Percentiles rank a stretch among this genome's conserved stretches.
These are phyloP conservation scores for Cybosia mesomella DNA, from an alignment of 2,888 invertebrate species.

Conservation along the genomic window DNA sequence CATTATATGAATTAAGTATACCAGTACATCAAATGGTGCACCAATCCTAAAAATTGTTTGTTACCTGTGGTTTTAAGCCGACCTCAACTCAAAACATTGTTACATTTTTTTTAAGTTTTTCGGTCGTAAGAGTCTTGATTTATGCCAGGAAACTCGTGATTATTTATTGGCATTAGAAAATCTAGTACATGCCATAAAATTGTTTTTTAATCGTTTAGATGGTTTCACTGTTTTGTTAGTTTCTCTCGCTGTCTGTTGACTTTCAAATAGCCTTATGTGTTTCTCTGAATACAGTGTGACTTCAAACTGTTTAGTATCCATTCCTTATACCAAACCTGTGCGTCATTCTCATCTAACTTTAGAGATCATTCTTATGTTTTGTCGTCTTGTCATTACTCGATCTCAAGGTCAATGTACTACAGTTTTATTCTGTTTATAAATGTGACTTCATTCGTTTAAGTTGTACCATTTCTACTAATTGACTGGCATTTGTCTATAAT, in stretches of 20 bases:
- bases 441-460: slow-evolving; percentile 62
- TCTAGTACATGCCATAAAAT: slow-evolving; percentile 22
- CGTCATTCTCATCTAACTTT: slow-evolving; percentile 59
- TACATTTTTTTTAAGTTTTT: neutral
- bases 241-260: slow-evolving; percentile 16
- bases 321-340: neutral
- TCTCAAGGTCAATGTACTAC: slow-evolving; percentile 55
- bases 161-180: slow-evolving; percentile 35
- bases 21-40: neutral
- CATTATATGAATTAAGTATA: neutral
- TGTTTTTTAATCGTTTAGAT: slow-evolving; percentile 23
- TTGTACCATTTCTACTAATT: slow-evolving; percentile 60
- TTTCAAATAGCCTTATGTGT: slow-evolving; percentile 7
- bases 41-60: neutral
- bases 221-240: slow-evolving; percentile 22
- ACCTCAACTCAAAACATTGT: neutral
- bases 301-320: neutral
- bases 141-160: slow-evolving; percentile 22
- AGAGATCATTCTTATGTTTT: slow-evolving; percentile 55
- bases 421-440: slow-evolving; percentile 57
- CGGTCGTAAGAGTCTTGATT: neutral
- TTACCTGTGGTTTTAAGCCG: neutral
- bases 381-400: slow-evolving; percentile 56
- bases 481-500: slow-evolving; percentile 32
- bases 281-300: neutral